Evolutionary conservation across 1,140 invertebrate species (phyloP), one percentile per base, ranked within the genome.

Genomic region (Ceratitis capitata): DNA sequence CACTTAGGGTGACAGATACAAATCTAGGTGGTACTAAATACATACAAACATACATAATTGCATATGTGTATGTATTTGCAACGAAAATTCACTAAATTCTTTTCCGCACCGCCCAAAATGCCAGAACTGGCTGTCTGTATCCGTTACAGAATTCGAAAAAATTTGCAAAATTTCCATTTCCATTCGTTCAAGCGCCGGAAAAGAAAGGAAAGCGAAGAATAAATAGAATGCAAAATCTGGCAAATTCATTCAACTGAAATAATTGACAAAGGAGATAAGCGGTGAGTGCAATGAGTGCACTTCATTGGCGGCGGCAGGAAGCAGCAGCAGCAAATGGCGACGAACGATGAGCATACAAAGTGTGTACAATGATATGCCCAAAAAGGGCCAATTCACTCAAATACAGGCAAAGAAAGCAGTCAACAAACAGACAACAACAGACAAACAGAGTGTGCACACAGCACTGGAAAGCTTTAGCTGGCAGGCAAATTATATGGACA

Each of bases 371-470:
- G 69, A 78, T 45, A 78, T 78, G 69, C 39, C 69, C 69, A 78
- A 78, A 78, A 78, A 78, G 32, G n/a, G 69, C 69, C 69, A 78
- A 78, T 78, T 78, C 69, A 78, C 69, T 78, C 69, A 78, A 78
- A 78, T 45, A n/a, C 35, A 45, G 69, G 69, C 69, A 78, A 78
- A 78, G 69, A n/a, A n/a, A n/a, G 35, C 69, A 78, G 12, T n/a
- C n/a, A n/a, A 10, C 69, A 78, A n/a, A 47, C 39, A 78, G 12
- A 64, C 58, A 45, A 23, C n/a, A 23, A n/a, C 35, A 78, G 14
- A 39, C 32, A 45, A 19, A 42, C 3, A 45, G 2, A 39, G 32
- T 69, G 32, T 9, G 45, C 69, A 78, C 39, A 78, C 69, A 78
- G 69, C n/a, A 45, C 39, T 23, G 51, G 51, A 56, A 56, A 9